Evolutionary conservation across 2,888 invertebrate species (phyloP), one percentile per base, ranked within the genome.

Genomic region (Aelia acuminata): DNA sequence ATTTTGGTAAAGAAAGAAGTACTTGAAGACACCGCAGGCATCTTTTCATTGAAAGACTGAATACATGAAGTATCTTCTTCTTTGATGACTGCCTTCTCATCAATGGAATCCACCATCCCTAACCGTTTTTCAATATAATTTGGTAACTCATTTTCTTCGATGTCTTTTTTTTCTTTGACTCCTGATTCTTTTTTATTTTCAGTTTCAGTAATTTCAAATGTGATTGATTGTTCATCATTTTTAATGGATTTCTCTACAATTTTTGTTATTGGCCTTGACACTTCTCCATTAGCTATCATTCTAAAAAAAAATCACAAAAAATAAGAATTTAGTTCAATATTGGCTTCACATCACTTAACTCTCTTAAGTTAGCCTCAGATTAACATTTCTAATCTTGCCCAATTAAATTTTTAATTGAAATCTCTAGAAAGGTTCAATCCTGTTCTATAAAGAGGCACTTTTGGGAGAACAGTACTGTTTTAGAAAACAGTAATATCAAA

Each of bases 211-310:
- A 31, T 31, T 84, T 26, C 26, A 18, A 57, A 70, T 70, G 31
- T 35, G 43, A 7, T 43, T 10, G 7, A 43, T 43, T 43, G 10
- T 4, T 70, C 8, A 18, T 7, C 35, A 35, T 70, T 1, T 10
- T 4, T 7, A 70, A 70, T 70, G 18, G 63, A 18, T 35, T 70
- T 70, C 7, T 70, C 63, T 35, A 18, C 35, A 15, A 26, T 35
- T 20, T 70, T 31, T 18, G 35, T n/a, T 35, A 70, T 70, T 5
- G 80, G 11, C 43, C 43, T 47, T 10, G 80, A 80, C 3, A 47
- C 80, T 80, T 47, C 43, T 80, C n/a, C 43, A 80, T 47, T n/a
- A 80, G 80, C 13, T 11, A 80, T 47, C 80, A 80, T 80, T 43
- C 80, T 80, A n/a, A 43, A 43, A 75, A 43, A 80, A 7, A 43